Evolutionary conservation across 2,113 vertebrate species (phyloP).

Genomic region (Glaucidium brasilianum): DNA sequence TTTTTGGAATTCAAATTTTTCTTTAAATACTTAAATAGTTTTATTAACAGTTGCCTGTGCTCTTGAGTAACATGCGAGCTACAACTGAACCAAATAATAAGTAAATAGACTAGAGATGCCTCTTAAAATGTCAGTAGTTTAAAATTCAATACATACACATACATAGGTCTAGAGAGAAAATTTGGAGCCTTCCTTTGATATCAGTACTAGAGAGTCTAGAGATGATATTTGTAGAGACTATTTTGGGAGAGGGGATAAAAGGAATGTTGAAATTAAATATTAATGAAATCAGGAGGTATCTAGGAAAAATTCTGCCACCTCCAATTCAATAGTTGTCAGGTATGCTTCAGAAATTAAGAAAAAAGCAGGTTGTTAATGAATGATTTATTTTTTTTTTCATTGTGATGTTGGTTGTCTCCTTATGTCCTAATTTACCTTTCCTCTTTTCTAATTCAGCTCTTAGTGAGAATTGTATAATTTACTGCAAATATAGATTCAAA

Average conservation of each 20-base stretch:
- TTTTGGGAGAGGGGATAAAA: constrained; percentile 2
- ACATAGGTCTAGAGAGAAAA: not conserved
- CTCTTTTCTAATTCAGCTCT: constrained; percentile 9
- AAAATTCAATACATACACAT: not conserved
- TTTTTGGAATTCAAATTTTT: not conserved
- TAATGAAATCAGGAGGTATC: constrained; percentile 4
- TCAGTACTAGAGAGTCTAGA: not conserved
- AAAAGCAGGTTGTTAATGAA: not conserved
- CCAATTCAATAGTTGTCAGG: not conserved
- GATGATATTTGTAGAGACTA: not conserved
- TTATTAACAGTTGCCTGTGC: not conserved
- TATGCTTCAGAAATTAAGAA: constrained; percentile 4
- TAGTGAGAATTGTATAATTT: not conserved
- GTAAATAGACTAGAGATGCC: not conserved
- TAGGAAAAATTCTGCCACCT: constrained; percentile 8
- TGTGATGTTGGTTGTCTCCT: not conserved
- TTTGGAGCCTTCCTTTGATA: not conserved
- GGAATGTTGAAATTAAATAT: not conserved
- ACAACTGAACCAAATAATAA: not conserved
- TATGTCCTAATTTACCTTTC: constrained; percentile 17
- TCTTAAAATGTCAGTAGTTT: not conserved
- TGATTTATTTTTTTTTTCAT: not conserved
- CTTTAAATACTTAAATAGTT: not conserved
- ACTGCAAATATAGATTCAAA: not conserved
- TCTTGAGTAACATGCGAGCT: not conserved